Evolutionary conservation across 2,113 vertebrate genomes (phyloP), one percentile per base, ranked within the genome.

Genomic region (Odontophorus gujanensis): DNA sequence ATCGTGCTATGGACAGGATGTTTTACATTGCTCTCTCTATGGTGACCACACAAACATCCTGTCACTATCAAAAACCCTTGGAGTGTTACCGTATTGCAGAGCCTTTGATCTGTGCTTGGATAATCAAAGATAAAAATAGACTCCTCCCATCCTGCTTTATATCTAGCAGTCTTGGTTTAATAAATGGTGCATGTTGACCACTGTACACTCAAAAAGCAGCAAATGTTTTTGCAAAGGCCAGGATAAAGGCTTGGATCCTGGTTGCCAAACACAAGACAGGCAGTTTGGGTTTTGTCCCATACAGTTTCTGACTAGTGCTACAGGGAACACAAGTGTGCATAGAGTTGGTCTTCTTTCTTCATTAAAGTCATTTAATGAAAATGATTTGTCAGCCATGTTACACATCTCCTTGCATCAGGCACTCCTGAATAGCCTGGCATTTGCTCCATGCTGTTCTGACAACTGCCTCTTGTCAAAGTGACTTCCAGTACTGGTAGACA

Each of bases 61-160:
- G 96, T 89, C 82, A 63, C 89, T 95, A 87, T 93, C 95, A 95
- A 90, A 85, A 94, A 79, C 92, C 59, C 69, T 93, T 82, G 72
- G 53, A 95, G 74, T 77, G 94, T 92, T 81, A 85, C 95, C 93
- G 68, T 65, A 77, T 34, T 76, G 82, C 61, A 72, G 73, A 82
- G 89, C 61, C 97, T 96, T 96, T 97, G 95, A 97, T 97, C 93
- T 92, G 61, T 51, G 85, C 87, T 96, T 89, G 93, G 94, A 90
- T 92, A 96, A 85, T 93, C 92, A 92, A 59, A 96, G 92, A 95
- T 78, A 94, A 92, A 91, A 90, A 91, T 18, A 74, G 61, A 63
- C 81, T 26, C 43, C 89, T 91, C 81, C 89, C 47, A 90, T 77
- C 43, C 59, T 51, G 40, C 80, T 77, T 88, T 90, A 42, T 79